phyloP scores from a whole-genome alignment of 2,113 vertebrate genomes.

The Illadopsis cleaveri region DNA sequence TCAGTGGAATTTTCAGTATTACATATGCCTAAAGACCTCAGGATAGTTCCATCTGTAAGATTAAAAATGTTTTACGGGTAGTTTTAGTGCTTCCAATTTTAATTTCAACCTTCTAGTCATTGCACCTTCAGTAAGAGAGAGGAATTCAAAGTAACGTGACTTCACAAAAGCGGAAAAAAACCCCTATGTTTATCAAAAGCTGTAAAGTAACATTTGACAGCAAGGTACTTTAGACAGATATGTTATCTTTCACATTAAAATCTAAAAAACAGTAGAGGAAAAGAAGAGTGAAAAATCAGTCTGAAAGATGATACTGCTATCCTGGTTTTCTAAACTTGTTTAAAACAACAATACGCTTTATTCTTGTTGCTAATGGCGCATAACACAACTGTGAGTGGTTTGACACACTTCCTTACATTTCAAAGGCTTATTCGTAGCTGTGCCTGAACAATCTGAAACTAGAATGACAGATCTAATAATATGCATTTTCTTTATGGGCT shows the following conservation, averaged over 20 bases:
- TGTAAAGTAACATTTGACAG: not conserved
- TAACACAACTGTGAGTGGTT: not conserved
- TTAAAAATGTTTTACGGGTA: not conserved
- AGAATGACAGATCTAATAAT: not conserved
- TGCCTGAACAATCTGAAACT: not conserved
- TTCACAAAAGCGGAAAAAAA: not conserved
- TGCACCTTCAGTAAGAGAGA: not conserved
- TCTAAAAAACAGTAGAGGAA: fast-evolving
- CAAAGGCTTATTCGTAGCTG: not conserved
- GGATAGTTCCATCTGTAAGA: not conserved
- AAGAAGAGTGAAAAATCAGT: not conserved
- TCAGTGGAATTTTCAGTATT: not conserved
- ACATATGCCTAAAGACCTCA: not conserved
- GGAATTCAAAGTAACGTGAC: not conserved
- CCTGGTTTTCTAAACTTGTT: not conserved
- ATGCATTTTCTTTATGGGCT: not conserved
- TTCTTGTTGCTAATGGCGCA: not conserved
- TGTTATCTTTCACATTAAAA: not conserved
- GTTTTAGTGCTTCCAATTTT: not conserved
- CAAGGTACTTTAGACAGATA: not conserved
- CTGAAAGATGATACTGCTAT: not conserved
- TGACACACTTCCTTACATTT: not conserved
- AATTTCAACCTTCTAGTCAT: not conserved
- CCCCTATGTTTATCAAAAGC: not conserved
- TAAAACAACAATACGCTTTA: not conserved